phyloP scores from a whole-genome alignment of 2,797 vertebrate species.

The Rhynchonycteris naso region DNA sequence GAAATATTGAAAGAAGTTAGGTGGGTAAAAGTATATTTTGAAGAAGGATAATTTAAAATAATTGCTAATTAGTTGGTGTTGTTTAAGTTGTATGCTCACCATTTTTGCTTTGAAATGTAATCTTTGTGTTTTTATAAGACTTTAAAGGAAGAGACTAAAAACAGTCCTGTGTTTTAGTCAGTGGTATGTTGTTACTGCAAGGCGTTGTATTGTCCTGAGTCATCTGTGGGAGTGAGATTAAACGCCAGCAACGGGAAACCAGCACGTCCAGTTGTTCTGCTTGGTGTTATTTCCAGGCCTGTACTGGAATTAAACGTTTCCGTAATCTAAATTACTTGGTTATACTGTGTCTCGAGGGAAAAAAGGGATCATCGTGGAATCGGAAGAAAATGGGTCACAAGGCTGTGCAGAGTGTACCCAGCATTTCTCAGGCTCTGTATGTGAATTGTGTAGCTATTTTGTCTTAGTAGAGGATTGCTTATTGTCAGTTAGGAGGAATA shows the following conservation, averaged over 20 bases:
- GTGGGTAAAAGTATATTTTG: constrained; percentile 68
- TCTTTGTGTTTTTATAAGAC: constrained; percentile 60
- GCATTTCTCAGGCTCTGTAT: background rate
- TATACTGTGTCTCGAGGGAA: background rate
- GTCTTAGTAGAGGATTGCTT: constrained; percentile 8
- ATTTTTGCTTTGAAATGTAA: constrained; percentile 51
- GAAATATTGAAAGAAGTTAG: constrained; percentile 83
- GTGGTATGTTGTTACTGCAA: background rate
- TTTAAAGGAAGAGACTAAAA: constrained; percentile 39
- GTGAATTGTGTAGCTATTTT: constrained; percentile 39
- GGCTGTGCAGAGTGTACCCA: background rate
- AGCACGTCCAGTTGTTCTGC: background rate
- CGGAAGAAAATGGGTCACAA: constrained; percentile 15
- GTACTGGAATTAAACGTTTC: constrained; percentile 31
- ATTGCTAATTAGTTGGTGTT: constrained; percentile 18
- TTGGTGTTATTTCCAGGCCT: constrained; percentile 41
- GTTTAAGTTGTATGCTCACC: constrained; percentile 11
- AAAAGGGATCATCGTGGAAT: constrained; percentile 23
- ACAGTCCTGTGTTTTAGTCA: background rate
- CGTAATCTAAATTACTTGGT: constrained; percentile 24
- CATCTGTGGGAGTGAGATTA: constrained; percentile 25
- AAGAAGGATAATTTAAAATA: constrained; percentile 38
- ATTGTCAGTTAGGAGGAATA: background rate
- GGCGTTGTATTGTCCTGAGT: background rate
- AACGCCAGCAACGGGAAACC: constrained; percentile 3